Percentiles rank a stretch among this genome's conserved stretches.
Conservation (phyloP, 2,888 invertebrate species). For the Melieria crassipennis region DNA sequence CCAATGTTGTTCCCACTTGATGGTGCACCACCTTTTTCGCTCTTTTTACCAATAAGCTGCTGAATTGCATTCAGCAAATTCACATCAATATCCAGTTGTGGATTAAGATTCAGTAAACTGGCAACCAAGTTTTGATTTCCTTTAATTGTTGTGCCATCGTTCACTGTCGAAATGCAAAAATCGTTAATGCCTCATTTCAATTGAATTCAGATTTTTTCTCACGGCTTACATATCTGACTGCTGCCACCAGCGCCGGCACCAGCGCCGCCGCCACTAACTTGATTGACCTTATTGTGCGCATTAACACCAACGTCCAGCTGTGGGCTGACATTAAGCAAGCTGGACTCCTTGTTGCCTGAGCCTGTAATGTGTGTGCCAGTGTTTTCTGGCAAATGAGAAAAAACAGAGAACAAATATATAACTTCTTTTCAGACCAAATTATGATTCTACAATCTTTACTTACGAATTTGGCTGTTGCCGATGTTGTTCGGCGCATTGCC, state of each 20-base stretch:
- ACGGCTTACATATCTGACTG: not conserved
- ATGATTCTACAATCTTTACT: not conserved
- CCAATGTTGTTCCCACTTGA: not conserved
- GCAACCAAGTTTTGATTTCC: slow-evolving; percentile 10
- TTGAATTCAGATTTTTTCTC: not conserved
- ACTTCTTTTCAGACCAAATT: too few relatives aligned
- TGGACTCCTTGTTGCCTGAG: slow-evolving; percentile 40
- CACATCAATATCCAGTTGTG: slow-evolving; percentile 15
- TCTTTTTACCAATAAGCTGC: not conserved
- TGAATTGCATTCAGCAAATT: slow-evolving; percentile 10
- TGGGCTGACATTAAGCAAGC: slow-evolving; percentile 42
- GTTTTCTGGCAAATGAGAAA: slow-evolving; percentile 15
- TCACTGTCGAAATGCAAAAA: not conserved
- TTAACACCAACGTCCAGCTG: slow-evolving; percentile 23
- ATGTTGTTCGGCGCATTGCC: not conserved
- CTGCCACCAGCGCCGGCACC: slow-evolving; percentile 40
- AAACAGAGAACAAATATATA: too few relatives aligned
- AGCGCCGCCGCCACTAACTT: slow-evolving; percentile 39
- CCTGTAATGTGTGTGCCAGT: slow-evolving; percentile 34
- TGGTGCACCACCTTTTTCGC: not conserved
- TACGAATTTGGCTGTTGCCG: slow-evolving; percentile 1
- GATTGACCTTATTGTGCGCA: slow-evolving; percentile 38
- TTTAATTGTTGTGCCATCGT: not conserved
- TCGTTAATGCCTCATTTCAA: not conserved
- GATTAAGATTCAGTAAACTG: slow-evolving; percentile 12